Conservation (phyloP, 2,888 invertebrate species). For the Aspidapion aeneum region DNA sequence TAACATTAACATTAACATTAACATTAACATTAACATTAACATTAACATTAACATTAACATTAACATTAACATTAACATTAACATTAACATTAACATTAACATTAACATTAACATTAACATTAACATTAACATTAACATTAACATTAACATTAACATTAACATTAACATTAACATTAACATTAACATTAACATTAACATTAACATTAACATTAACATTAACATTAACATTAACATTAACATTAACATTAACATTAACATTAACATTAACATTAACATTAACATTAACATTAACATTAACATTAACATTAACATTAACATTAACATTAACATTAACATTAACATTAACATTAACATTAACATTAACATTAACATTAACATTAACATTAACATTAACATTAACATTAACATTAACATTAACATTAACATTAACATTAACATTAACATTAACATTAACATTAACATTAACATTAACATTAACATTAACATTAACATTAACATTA, state of each 20-base stretch:
- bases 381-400: background rate
- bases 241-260: background rate
- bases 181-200: background rate
- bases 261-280: background rate
- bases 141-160: background rate
- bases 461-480: background rate
- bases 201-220: background rate
- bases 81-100: background rate
- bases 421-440: background rate
- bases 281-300: background rate
- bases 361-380: background rate
- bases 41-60: background rate
- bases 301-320: background rate
- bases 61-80: background rate
- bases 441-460: background rate
- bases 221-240: background rate
- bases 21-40: background rate
- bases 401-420: background rate
- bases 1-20: background rate
- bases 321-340: background rate
- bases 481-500: background rate
- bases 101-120: background rate
- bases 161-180: background rate
- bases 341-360: background rate
- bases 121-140: background rate